Conservation (phyloP, 1,140 invertebrate species). For the Eriocheir sinensis region DNA sequence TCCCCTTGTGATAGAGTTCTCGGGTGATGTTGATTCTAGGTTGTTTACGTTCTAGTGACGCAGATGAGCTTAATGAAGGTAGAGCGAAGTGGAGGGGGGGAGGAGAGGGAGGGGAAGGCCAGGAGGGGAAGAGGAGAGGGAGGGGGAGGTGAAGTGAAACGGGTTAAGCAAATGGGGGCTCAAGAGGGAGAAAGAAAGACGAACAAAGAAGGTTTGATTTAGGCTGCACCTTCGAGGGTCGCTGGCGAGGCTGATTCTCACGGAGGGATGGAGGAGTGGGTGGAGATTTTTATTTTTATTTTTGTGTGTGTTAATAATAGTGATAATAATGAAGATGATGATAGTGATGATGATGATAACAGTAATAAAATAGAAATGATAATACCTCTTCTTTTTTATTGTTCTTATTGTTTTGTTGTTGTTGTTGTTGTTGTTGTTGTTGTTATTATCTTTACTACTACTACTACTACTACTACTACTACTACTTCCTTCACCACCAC, state of each 20-base stretch:
- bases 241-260: not conserved
- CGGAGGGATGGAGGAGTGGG: not conserved
- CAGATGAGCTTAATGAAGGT: conserved; percentile 2
- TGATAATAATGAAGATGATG: not conserved
- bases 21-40: not conserved
- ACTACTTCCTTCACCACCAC: conserved; percentile 1
- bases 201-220: conserved; percentile 13
- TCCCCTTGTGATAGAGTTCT: not conserved
- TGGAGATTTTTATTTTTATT: too few relatives aligned
- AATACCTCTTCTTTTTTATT: not conserved
- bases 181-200: not conserved
- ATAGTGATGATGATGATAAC: not conserved
- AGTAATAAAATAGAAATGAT: not conserved
- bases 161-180: not conserved
- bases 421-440: too few relatives aligned
- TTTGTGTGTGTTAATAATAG: too few relatives aligned
- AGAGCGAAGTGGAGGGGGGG: not conserved
- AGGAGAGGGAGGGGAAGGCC: not conserved
- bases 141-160: not conserved
- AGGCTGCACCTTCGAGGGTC: not conserved
- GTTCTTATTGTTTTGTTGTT: too few relatives aligned
- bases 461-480: conserved; percentile 5
- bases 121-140: not conserved
- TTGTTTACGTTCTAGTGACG: not conserved
- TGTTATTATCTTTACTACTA: not conserved